These are phyloP conservation scores for Dermatemys mawii DNA, from an alignment of 2,113 vertebrate species.

Conservation along the genomic window DNA sequence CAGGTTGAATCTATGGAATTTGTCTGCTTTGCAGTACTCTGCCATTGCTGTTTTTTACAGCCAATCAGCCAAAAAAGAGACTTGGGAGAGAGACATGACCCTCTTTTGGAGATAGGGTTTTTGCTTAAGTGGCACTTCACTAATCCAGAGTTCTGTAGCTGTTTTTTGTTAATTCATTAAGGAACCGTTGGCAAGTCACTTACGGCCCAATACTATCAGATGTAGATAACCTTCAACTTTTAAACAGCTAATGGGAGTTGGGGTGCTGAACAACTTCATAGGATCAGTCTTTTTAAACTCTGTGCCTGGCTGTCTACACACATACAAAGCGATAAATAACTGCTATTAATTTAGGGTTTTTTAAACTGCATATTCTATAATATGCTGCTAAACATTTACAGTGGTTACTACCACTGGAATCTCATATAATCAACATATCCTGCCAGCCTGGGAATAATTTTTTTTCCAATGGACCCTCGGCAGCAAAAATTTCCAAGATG, in stretches of 20 bases:
- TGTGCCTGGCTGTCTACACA: background rate
- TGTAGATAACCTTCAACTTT: background rate
- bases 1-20: background rate
- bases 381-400: background rate
- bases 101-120: background rate
- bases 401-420: conserved; percentile 3
- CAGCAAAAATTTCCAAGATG: background rate
- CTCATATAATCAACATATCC: background rate
- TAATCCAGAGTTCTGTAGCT: background rate
- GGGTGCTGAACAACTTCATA: background rate
- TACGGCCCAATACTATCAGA: background rate
- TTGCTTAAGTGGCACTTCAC: background rate
- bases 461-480: background rate
- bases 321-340: background rate
- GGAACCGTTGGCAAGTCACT: no score
- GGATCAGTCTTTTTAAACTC: background rate
- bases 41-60: background rate
- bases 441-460: background rate
- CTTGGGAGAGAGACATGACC: background rate
- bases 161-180: background rate
- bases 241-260: no score
- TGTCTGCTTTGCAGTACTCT: background rate
- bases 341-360: background rate
- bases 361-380: background rate
- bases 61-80: background rate